Evolutionary conservation across 2,113 vertebrate species (phyloP), one percentile per base, ranked within the genome.

Genomic region (Aspidoscelis tigris): DNA sequence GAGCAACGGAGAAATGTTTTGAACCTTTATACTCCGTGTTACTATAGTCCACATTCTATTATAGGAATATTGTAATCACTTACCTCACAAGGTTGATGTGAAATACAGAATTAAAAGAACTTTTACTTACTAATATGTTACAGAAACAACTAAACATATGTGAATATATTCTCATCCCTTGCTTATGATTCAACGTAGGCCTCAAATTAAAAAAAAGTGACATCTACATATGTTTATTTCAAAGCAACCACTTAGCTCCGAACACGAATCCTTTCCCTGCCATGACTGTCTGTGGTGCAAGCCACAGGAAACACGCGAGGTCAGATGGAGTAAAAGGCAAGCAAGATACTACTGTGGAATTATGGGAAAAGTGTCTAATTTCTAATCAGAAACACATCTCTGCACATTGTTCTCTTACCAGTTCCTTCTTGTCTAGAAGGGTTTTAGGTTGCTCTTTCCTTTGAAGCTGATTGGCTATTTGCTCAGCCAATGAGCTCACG

Each of bases 401-500:
- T 20, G 88, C 7, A 82, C 68, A 58, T 77, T 0, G 0, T 71
- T 86, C 76, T 95, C 98, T 99, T 99, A 99, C 98, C 99, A 97
- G 96, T 95, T 98, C 97, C 96, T 96, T 97, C 95, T 97, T 98
- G 93, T 98, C 97, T 96, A 97, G 97, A 92, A 95, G 94, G 92
- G 96, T 95, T 96, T 97, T 97, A 94, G 97, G 96, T 7, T 96
- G 95, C 84, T 98, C 97, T 95, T 97, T 97, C 94, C 96, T 96
- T 92, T 98, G 97, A 96, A 99, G 97, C 97, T 98, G 98, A 98
- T 88, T 97, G 97, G 97, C 97, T 98, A 99, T 96, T 95, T 99
- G 98, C 93, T 98, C 97, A 97, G 98, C 96, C 98, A 99, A 94
- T 90, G 97, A 98, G 97, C 97, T 97, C 96, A 99, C 98, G 90